These are phyloP conservation scores for Nemotelus pantherinus DNA, from an alignment of 2,888 invertebrate species.

Conservation along the genomic window DNA sequence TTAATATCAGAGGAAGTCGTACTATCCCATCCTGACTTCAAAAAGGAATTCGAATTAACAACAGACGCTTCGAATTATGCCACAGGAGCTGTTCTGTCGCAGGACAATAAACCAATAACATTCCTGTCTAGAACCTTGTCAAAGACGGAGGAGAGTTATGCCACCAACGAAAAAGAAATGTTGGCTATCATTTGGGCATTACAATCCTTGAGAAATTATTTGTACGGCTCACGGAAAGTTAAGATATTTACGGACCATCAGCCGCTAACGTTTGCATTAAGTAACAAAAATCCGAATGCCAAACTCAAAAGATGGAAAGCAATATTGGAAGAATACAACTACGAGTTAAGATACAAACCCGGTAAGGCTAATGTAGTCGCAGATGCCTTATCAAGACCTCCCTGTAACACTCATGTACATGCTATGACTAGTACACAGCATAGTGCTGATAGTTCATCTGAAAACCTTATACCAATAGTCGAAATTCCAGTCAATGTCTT, in stretches of 20 bases:
- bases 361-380: too few species aligned
- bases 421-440: too few species aligned
- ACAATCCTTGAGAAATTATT: conserved; percentile 7
- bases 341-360: too few species aligned
- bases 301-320: too few species aligned
- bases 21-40: neutral
- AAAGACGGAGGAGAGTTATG: conserved; percentile 37
- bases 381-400: too few species aligned
- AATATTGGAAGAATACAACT: too few species aligned
- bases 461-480: too few species aligned
- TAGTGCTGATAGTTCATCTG: too few species aligned
- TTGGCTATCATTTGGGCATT: conserved; percentile 38
- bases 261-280: conserved; percentile 49
- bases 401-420: too few species aligned
- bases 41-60: conserved; percentile 9
- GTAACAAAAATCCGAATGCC: conserved; percentile 45
- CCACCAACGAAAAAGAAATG: conserved; percentile 41
- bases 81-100: conserved; percentile 19
- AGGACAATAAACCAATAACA: conserved; percentile 19
- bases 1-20: conserved; percentile 13
- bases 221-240: too few species aligned
- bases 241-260: conserved; percentile 38
- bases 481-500: too few species aligned
- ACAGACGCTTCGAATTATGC: conserved; percentile 35
- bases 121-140: conserved; percentile 20